These are phyloP conservation scores for Steinernema hermaphroditum DNA, from an alignment of 2,888 invertebrate genomes.

Conservation along the genomic window DNA sequence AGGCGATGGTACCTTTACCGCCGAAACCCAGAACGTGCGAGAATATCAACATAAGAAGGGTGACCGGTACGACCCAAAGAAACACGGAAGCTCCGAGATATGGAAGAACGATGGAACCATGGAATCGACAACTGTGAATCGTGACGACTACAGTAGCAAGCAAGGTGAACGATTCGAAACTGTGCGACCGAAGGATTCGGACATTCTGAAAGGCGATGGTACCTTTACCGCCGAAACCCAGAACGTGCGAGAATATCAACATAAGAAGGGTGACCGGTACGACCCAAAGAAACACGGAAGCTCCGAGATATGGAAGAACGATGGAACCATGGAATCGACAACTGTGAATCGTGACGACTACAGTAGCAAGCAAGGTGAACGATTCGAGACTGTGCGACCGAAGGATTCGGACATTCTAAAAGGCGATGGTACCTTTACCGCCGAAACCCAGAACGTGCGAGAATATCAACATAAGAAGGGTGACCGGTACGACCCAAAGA, in stretches of 20 bases:
- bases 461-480: conserved; percentile 37
- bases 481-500: conserved; percentile 31
- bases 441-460: conserved; percentile 36
- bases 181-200: conserved; percentile 22
- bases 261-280: conserved; percentile 36
- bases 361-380: conserved; percentile 36
- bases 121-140: conserved; percentile 36
- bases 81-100: conserved; percentile 36
- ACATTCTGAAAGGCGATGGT: conserved; percentile 23
- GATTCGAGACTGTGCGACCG: conserved; percentile 39
- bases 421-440: conserved; percentile 39
- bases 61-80: conserved; percentile 40
- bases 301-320: conserved; percentile 45
- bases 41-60: conserved; percentile 40
- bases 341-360: conserved; percentile 37
- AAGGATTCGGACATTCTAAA: conserved; percentile 43
- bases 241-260: not conserved
- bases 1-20: conserved; percentile 34
- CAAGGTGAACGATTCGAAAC: conserved; percentile 40
- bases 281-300: conserved; percentile 31
- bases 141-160: conserved; percentile 38
- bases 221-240: conserved; percentile 29
- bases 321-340: conserved; percentile 34
- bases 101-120: conserved; percentile 35
- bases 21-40: conserved; percentile 37